Conservation (phyloP, 2,888 invertebrate species). For the Bursaphelenchus okinawaensis region DNA sequence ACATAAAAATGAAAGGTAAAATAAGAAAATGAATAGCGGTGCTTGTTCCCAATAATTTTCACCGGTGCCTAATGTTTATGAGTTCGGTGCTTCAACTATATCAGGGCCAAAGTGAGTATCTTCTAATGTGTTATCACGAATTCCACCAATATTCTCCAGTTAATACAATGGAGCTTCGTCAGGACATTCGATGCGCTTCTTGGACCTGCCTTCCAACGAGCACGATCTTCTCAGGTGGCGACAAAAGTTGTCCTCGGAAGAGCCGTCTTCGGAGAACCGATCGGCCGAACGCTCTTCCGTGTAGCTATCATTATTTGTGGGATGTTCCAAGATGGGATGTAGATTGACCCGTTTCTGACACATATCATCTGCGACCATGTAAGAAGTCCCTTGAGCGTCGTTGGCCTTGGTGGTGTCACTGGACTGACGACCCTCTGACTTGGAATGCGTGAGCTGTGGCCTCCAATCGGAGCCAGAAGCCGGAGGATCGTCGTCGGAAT, state of each 20-base stretch:
- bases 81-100: too few species aligned
- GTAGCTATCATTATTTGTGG: background rate
- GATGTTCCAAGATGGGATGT: background rate
- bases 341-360: background rate
- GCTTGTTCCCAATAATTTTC: too few species aligned
- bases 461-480: conserved; percentile 8
- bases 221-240: background rate
- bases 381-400: background rate
- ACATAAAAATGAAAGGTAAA: too few species aligned
- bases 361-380: background rate
- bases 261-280: background rate
- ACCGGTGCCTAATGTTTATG: too few species aligned
- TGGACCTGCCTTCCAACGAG: background rate
- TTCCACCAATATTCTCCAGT: too few species aligned
- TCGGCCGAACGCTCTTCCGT: background rate
- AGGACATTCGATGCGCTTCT: background rate
- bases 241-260: background rate
- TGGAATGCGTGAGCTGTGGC: background rate
- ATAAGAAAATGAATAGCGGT: too few species aligned
- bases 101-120: too few species aligned
- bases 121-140: too few species aligned
- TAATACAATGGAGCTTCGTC: background rate
- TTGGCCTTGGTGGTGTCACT: background rate
- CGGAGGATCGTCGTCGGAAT: conserved; percentile 25
- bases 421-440: background rate